These are phyloP conservation scores for Halcyon malimbica DNA, from an alignment of 2,113 vertebrate genomes.

Conservation along the genomic window DNA sequence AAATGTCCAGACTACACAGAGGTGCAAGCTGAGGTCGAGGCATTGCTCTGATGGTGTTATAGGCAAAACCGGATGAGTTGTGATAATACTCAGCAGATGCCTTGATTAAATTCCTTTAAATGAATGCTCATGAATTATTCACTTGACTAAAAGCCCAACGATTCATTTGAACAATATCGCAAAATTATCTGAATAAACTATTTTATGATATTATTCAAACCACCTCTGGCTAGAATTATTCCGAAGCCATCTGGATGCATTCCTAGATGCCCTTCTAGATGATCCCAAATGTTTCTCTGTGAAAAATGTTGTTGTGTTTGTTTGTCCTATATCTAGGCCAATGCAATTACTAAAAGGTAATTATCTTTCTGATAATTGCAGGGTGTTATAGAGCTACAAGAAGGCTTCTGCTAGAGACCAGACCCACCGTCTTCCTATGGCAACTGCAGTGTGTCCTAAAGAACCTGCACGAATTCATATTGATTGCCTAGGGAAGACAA, in stretches of 20 bases:
- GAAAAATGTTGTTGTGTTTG: background rate
- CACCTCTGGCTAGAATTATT: background rate
- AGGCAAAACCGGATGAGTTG: background rate
- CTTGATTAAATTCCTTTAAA: background rate
- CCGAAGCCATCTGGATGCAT: background rate
- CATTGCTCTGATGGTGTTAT: background rate
- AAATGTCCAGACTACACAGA: background rate
- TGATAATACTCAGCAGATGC: background rate
- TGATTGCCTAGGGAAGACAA: background rate
- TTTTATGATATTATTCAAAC: background rate
- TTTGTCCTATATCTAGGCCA: background rate
- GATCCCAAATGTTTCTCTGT: background rate
- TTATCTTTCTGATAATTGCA: background rate
- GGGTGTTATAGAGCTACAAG: background rate
- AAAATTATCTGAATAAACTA: background rate
- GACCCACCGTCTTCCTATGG: background rate
- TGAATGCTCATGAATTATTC: constrained; percentile 4
- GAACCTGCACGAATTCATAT: background rate
- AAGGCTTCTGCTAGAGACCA: background rate
- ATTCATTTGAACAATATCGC: background rate
- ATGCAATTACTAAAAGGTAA: background rate
- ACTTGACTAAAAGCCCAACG: background rate
- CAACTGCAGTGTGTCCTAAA: background rate
- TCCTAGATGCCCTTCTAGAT: background rate
- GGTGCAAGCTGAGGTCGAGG: background rate